Evolutionary conservation across 1,140 invertebrate genomes (phyloP).

Genomic region (Drosophila obscura): DNA sequence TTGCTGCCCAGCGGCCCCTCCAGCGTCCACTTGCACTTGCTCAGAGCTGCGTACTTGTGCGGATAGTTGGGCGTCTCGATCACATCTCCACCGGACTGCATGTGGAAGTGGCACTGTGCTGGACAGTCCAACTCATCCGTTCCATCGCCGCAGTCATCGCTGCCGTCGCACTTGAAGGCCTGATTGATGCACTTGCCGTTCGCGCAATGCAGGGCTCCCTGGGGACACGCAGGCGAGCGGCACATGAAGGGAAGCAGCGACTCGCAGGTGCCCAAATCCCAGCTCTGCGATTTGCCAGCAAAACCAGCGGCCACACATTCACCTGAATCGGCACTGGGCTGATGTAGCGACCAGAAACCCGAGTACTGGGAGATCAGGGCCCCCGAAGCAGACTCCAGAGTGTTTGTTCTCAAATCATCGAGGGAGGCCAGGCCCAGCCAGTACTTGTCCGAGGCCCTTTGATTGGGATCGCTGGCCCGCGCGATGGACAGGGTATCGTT

Average conservation of each 20-base stretch:
- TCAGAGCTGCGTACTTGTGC: conserved; percentile 94
- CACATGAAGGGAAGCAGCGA: conserved; percentile 97
- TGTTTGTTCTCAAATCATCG: conserved; percentile 96
- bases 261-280: conserved; percentile 97
- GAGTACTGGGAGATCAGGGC: conserved; percentile 96
- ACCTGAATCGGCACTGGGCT: conserved; percentile 93
- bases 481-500: conserved; percentile 94
- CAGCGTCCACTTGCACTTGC: conserved; percentile 98
- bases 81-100: conserved; percentile 96
- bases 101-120: conserved; percentile 94
- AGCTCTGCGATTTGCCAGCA: conserved; percentile 92
- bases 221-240: conserved; percentile 94
- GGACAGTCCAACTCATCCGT: conserved; percentile 96
- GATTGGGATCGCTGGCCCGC: conserved; percentile 85
- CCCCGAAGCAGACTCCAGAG: conserved; percentile 95
- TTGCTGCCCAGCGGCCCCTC: conserved; percentile 98
- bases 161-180: conserved; percentile 95
- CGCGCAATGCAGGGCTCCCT: conserved; percentile 95
- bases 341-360: conserved; percentile 93
- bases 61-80: conserved; percentile 97
- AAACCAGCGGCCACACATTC: conserved; percentile 93
- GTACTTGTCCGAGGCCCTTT: conserved; percentile 87
- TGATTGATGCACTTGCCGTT: conserved; percentile 96
- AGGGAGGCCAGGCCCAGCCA: conserved; percentile 95
- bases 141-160: conserved; percentile 96